Evolutionary conservation across 2,888 invertebrate genomes (phyloP).

Genomic region (Andrena dorsata): DNA sequence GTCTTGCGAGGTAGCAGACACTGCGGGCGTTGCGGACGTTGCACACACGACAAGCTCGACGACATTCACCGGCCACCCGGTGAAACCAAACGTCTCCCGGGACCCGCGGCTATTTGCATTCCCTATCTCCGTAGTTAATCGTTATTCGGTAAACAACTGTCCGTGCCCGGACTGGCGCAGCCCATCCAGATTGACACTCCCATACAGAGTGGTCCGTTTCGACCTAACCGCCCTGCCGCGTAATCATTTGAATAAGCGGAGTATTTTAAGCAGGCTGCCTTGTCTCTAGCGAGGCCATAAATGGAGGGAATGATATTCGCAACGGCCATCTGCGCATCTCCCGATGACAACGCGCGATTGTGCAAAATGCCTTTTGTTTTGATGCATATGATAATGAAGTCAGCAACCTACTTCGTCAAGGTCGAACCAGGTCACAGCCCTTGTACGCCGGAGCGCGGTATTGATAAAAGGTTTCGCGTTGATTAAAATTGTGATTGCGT

Average conservation of each 20-base stretch:
- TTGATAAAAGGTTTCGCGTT: constrained; percentile 46
- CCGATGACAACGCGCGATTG: not conserved
- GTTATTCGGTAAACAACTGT: constrained; percentile 71
- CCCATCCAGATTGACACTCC: constrained; percentile 61
- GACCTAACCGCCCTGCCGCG: not conserved
- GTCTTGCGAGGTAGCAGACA: constrained; percentile 22
- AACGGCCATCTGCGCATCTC: not conserved
- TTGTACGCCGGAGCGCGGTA: not conserved
- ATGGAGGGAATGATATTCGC: no score
- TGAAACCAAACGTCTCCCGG: constrained; percentile 61
- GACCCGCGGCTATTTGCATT: constrained; percentile 72
- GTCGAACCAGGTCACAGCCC: not conserved
- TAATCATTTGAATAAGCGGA: not conserved
- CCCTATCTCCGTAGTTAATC: constrained; percentile 70
- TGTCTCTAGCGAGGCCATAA: no score
- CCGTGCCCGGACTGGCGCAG: constrained; percentile 54
- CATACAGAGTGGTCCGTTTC: constrained; percentile 27
- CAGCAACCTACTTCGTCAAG: constrained; percentile 22
- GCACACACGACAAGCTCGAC: constrained; percentile 38
- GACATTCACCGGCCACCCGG: constrained; percentile 23
- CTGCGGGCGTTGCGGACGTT: constrained; percentile 6
- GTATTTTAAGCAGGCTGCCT: no score
- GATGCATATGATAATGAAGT: not conserved
- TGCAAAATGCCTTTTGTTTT: not conserved
- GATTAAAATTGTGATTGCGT: constrained; percentile 42